Percentiles rank a stretch among this genome's conserved stretches.
These are phyloP conservation scores for Lymantria dispar DNA, from an alignment of 2,888 invertebrate genomes.

Conservation along the genomic window DNA sequence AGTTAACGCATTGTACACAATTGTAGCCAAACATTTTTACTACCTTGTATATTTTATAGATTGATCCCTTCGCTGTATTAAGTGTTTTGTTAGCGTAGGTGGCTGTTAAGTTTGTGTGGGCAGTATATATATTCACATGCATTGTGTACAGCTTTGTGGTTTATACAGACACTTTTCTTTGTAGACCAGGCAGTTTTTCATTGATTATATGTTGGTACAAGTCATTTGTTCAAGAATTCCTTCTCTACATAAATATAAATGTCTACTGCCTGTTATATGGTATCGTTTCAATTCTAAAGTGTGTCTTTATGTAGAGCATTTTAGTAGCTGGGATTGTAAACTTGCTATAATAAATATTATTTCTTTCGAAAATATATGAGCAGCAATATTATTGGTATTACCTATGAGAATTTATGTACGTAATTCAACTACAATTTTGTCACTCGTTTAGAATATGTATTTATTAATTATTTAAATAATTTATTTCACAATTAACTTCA, in stretches of 20 bases:
- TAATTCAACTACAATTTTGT: not conserved
- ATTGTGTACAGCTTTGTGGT: slow-evolving; percentile 53
- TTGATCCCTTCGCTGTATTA: slow-evolving; percentile 59
- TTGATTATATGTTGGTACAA: slow-evolving; percentile 55
- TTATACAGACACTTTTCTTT: slow-evolving; percentile 53
- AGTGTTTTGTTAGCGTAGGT: slow-evolving; percentile 65
- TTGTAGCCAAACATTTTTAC: slow-evolving; percentile 56
- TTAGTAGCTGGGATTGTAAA: slow-evolving; percentile 4
- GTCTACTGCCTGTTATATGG: slow-evolving; percentile 14
- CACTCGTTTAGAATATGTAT: not conserved
- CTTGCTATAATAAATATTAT: slow-evolving; percentile 4
- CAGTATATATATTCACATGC: slow-evolving; percentile 67
- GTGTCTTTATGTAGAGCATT: slow-evolving; percentile 17
- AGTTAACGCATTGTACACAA: slow-evolving; percentile 43
- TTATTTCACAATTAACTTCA: not conserved
- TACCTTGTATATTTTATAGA: slow-evolving; percentile 61
- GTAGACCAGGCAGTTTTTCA: slow-evolving; percentile 61
- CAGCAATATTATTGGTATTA: not conserved
- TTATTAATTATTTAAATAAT: no score
- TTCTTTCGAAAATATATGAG: not conserved
- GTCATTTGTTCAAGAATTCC: slow-evolving; percentile 40
- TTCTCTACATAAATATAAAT: slow-evolving; percentile 24
- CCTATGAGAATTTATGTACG: not conserved
- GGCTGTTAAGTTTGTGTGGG: slow-evolving; percentile 63
- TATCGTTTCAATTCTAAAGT: slow-evolving; percentile 14